Conservation (phyloP, 2,797 vertebrate genomes). For the Rhabdophis nuchalis region DNA sequence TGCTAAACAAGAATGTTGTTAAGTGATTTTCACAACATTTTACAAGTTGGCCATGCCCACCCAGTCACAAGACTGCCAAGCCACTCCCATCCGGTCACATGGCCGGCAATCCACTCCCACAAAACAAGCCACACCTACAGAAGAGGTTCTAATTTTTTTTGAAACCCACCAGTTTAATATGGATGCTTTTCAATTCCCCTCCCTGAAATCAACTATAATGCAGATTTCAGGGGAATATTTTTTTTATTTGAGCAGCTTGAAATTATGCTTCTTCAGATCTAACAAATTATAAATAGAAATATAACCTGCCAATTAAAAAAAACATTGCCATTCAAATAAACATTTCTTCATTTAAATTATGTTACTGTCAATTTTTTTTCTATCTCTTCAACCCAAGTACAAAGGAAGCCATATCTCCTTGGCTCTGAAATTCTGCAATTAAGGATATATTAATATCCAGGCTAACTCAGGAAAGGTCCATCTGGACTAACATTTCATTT, state of each 20-base stretch:
- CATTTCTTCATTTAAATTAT: neutral
- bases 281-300: slow-evolving; percentile 6
- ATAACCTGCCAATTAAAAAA: neutral
- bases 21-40: no score
- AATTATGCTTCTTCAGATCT: neutral
- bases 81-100: no score
- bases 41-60: no score
- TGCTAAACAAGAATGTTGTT: no score
- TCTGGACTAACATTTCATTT: neutral
- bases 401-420: neutral
- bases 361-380: neutral
- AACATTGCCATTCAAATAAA: neutral
- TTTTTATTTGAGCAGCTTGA: slow-evolving; percentile 6
- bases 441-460: neutral
- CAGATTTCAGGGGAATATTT: neutral
- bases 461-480: neutral
- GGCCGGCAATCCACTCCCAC: no score
- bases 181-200: neutral
- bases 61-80: no score
- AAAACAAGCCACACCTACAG: no score
- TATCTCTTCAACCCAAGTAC: neutral
- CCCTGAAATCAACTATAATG: neutral
- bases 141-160: no score
- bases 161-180: no score
- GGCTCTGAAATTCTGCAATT: neutral